Conservation (phyloP, 2,797 vertebrate species). For the Erpetoichthys calabaricus region DNA sequence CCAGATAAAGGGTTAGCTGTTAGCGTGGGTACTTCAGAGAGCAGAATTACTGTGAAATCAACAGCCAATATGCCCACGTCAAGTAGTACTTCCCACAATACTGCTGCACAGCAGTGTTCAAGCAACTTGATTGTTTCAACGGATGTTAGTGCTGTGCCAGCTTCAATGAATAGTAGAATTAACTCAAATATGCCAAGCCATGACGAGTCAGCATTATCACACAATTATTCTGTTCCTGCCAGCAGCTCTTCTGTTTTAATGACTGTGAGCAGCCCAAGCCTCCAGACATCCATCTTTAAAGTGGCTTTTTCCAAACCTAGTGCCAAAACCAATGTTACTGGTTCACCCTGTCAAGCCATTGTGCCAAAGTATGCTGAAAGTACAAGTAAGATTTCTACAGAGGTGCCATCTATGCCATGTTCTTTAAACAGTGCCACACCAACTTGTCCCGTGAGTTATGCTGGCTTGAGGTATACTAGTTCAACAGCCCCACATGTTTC, state of each 20-base stretch:
- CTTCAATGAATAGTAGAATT: not conserved
- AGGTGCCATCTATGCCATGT: conserved; percentile 8
- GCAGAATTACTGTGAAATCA: conserved; percentile 2
- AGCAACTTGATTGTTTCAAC: conserved; percentile 44
- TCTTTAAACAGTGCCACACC: conserved; percentile 4
- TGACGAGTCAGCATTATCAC: conserved; percentile 44
- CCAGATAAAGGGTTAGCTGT: conserved; percentile 49
- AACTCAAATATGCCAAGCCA: conserved; percentile 2
- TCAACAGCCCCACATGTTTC: conserved; percentile 1
- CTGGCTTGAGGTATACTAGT: not conserved
- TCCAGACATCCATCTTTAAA: conserved; percentile 7
- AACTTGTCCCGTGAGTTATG: conserved; percentile 1
- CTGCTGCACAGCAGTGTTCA: conserved; percentile 15
- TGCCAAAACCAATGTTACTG: conserved; percentile 8
- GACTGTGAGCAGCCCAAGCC: conserved; percentile 48
- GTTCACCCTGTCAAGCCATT: conserved; percentile 23
- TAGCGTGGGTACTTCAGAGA: conserved; percentile 1
- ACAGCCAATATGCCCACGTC: conserved; percentile 8
- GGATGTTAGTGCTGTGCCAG: conserved; percentile 10
- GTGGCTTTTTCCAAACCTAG: conserved; percentile 38
- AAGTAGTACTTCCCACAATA: conserved; percentile 7
- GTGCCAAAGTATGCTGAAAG: conserved; percentile 53
- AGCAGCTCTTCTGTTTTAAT: conserved; percentile 58
- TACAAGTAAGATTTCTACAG: conserved; percentile 26
- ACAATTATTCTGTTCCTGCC: conserved; percentile 51